Conservation (phyloP, 2,113 vertebrate species). For the Paralichthys olivaceus region DNA sequence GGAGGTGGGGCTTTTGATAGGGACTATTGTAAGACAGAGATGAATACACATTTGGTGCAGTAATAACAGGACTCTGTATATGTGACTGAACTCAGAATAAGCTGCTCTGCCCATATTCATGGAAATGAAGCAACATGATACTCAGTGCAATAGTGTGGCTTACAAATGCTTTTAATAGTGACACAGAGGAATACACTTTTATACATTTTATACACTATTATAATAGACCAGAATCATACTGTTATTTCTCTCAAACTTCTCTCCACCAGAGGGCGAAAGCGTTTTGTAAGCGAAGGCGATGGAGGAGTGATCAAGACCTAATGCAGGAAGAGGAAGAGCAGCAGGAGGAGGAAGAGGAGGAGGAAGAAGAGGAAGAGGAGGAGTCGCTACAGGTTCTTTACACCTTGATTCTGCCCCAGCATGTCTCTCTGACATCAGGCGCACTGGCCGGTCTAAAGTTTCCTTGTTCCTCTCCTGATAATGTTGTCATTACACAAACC, state of each 20-base stretch:
- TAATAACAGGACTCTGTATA: too few species aligned
- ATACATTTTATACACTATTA: too few species aligned
- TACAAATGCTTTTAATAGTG: background rate
- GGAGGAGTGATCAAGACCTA: slow-evolving; percentile 86
- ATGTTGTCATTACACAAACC: slow-evolving; percentile 63
- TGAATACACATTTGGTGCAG: too few species aligned
- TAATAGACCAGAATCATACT: too few species aligned
- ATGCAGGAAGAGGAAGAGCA: slow-evolving; percentile 23
- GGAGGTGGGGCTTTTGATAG: too few species aligned
- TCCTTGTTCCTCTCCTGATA: slow-evolving; percentile 48
- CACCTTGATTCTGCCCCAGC: slow-evolving; percentile 41
- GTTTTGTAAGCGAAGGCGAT: slow-evolving; percentile 90
- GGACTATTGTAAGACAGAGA: too few species aligned
- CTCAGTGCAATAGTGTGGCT: background rate
- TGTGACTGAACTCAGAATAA: too few species aligned
- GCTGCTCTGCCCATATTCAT: background rate
- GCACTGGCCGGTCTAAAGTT: slow-evolving; percentile 36
- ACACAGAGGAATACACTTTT: too few species aligned
- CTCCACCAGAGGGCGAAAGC: slow-evolving; percentile 86
- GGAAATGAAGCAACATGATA: background rate
- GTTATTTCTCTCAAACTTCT: background rate
- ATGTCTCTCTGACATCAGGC: slow-evolving; percentile 32
- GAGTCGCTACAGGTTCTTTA: slow-evolving; percentile 21
- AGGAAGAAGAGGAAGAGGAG: background rate
- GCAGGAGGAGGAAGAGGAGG: background rate